Percentiles rank a stretch among this genome's conserved stretches.
phyloP scores from a whole-genome alignment of 2,797 vertebrate genomes.

The Phrynocephalus forsythii region DNA sequence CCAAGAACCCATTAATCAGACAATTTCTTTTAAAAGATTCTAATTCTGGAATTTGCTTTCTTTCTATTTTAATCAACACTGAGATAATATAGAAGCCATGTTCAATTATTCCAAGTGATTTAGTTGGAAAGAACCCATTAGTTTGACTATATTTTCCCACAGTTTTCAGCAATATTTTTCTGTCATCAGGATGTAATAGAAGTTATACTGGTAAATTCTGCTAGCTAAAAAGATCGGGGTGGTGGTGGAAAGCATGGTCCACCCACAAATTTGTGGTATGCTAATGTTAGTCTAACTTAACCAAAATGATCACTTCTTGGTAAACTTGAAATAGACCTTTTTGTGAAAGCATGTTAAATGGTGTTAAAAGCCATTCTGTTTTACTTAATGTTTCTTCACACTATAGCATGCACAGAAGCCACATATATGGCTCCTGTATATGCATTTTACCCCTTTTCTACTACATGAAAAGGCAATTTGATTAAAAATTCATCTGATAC shows the following conservation, averaged over 20 bases:
- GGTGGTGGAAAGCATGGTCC: slow-evolving; percentile 48
- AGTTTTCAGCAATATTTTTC: slow-evolving; percentile 79
- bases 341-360: slow-evolving; percentile 68
- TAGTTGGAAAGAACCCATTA: slow-evolving; percentile 78
- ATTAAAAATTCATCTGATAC: slow-evolving; percentile 15
- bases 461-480: neutral
- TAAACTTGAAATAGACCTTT: slow-evolving; percentile 75
- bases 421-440: slow-evolving; percentile 43
- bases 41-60: slow-evolving; percentile 69
- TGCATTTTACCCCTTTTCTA: neutral
- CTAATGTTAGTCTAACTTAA: slow-evolving; percentile 76
- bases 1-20: slow-evolving; percentile 68
- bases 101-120: slow-evolving; percentile 78
- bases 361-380: slow-evolving; percentile 64
- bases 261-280: slow-evolving; percentile 71
- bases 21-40: slow-evolving; percentile 75
- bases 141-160: slow-evolving; percentile 81
- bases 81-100: slow-evolving; percentile 69
- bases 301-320: slow-evolving; percentile 74
- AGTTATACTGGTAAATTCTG: slow-evolving; percentile 71
- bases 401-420: slow-evolving; percentile 36
- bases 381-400: slow-evolving; percentile 60
- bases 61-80: slow-evolving; percentile 75
- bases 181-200: slow-evolving; percentile 87
- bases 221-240: slow-evolving; percentile 67